Evolutionary conservation across 2,888 invertebrate genomes (phyloP).

Genomic region (Gisinianus flammeolus): DNA sequence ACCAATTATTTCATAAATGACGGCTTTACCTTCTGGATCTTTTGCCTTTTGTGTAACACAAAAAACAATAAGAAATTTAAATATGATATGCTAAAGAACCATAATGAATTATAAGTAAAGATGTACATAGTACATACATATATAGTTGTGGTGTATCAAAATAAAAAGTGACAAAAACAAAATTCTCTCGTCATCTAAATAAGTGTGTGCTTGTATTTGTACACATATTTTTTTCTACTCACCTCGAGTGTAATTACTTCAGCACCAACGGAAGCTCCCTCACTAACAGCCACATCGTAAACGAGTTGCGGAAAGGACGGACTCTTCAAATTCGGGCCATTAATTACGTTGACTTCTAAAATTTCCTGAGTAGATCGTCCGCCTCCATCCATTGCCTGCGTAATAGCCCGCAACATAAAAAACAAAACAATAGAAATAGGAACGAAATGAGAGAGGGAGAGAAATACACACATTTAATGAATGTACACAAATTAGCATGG

Average conservation of each 20-base stretch:
- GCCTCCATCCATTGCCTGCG: slow-evolving; percentile 72
- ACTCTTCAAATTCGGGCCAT: slow-evolving; percentile 78
- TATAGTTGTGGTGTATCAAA: no score
- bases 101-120: no score
- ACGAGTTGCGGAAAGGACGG: slow-evolving; percentile 81
- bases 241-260: slow-evolving; percentile 59
- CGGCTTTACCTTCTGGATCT: slow-evolving; percentile 66
- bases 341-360: slow-evolving; percentile 81
- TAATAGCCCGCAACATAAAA: slow-evolving; percentile 3
- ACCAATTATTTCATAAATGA: slow-evolving; percentile 83
- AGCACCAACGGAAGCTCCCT: slow-evolving; percentile 76
- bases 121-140: no score
- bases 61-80: background rate
- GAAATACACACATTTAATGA: background rate
- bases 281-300: slow-evolving; percentile 86
- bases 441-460: background rate
- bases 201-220: no score
- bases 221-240: no score
- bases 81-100: background rate
- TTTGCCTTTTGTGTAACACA: slow-evolving; percentile 42
- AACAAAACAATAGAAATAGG: background rate
- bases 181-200: no score
- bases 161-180: background rate
- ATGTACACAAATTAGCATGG: background rate
- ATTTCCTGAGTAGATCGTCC: slow-evolving; percentile 84